phyloP scores from a whole-genome alignment of 2,113 vertebrate genomes.

The Theristicus caerulescens region DNA sequence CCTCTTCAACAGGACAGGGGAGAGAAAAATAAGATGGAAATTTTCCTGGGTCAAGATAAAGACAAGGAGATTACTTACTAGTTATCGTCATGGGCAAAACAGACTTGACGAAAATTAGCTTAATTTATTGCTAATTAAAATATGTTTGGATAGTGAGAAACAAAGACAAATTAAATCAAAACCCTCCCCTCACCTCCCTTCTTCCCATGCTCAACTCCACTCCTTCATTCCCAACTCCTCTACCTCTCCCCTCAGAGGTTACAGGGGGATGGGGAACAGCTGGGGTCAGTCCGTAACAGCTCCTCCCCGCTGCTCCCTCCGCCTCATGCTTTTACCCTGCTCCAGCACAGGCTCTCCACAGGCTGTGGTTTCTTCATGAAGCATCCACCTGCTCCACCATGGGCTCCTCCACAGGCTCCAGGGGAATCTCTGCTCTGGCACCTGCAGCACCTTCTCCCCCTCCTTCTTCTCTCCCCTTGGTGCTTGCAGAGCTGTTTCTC shows the following conservation, averaged over 20 bases:
- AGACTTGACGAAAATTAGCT: background rate
- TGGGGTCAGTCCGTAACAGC: background rate
- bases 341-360: fast-evolving
- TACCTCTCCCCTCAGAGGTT: background rate
- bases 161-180: background rate
- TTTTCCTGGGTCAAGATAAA: background rate
- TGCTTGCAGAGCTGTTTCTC: background rate
- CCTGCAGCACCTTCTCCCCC: background rate
- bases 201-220: background rate
- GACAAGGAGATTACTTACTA: background rate
- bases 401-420: fast-evolving
- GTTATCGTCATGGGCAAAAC: background rate
- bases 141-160: background rate
- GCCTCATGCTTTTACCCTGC: background rate
- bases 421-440: fast-evolving
- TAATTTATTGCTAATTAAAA: background rate
- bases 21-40: background rate
- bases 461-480: background rate
- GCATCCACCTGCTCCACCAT: background rate
- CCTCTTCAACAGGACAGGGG: background rate
- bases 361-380: background rate
- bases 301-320: background rate
- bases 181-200: background rate
- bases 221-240: background rate
- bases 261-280: no score